These are phyloP conservation scores for Pygoscelis antarcticus DNA, from an alignment of 2,113 vertebrate genomes.

Conservation along the genomic window DNA sequence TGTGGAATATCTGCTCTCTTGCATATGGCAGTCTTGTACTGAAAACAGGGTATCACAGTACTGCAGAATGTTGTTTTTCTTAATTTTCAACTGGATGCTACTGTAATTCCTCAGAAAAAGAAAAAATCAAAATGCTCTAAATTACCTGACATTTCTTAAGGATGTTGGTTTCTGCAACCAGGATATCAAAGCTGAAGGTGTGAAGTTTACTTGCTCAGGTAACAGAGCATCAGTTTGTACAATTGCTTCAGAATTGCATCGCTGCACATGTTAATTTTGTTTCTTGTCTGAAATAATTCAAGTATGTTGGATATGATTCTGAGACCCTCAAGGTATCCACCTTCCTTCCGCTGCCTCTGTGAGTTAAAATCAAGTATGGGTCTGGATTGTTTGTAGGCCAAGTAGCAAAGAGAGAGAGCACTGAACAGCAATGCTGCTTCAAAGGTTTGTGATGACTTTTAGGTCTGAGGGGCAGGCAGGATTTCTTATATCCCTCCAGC, in stretches of 20 bases:
- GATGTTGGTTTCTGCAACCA: neutral
- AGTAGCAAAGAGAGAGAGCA: neutral
- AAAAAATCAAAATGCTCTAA: neutral
- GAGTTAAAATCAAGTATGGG: neutral
- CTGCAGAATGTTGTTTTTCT: neutral
- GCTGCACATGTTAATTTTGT: neutral
- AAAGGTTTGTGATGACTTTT: neutral
- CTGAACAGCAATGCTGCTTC: neutral
- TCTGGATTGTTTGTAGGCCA: neutral
- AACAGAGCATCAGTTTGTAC: neutral
- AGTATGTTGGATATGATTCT: neutral
- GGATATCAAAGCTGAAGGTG: neutral
- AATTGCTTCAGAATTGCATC: neutral
- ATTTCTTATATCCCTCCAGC: neutral
- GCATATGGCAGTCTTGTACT: neutral
- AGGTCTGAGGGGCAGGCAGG: neutral
- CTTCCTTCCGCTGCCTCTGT: neutral
- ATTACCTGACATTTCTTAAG: neutral
- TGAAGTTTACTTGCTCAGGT: neutral
- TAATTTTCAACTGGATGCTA: neutral
- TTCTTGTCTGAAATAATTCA: neutral
- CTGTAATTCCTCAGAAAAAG: neutral
- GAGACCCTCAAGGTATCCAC: neutral
- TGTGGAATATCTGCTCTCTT: neutral
- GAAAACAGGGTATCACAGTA: neutral